These are phyloP conservation scores for Lepidurus apus DNA, from an alignment of 1,140 invertebrate genomes.

Conservation along the genomic window DNA sequence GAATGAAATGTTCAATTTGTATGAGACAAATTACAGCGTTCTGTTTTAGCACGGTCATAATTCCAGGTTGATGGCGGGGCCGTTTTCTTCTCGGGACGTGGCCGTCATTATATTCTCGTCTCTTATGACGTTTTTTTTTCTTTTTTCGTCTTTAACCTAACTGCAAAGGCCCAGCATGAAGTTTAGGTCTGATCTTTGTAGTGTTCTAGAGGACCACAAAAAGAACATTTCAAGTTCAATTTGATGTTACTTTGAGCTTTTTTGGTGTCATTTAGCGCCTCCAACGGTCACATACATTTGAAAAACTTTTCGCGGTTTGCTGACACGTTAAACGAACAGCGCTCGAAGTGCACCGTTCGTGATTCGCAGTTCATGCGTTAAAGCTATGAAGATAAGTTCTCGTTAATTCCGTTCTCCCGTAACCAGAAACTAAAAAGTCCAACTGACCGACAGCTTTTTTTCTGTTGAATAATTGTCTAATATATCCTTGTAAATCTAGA, in stretches of 20 bases:
- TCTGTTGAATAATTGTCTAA: not conserved
- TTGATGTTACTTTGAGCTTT: too few relatives aligned
- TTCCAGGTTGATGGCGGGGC: not conserved
- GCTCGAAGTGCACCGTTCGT: not conserved
- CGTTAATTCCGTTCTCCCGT: not conserved
- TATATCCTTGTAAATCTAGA: not conserved
- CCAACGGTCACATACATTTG: too few relatives aligned
- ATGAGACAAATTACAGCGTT: not conserved
- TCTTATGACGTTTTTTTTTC: too few relatives aligned
- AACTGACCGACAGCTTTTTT: not conserved
- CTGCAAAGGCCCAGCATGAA: too few relatives aligned
- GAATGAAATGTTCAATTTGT: not conserved
- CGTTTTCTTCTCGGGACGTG: not conserved
- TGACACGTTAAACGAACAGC: too few relatives aligned
- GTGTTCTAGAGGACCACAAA: too few relatives aligned
- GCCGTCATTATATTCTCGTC: not conserved
- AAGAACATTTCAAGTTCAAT: too few relatives aligned
- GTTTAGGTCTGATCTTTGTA: too few relatives aligned
- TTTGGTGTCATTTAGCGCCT: too few relatives aligned
- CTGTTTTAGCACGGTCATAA: not conserved
- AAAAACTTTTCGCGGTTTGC: too few relatives aligned
- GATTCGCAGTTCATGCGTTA: not conserved
- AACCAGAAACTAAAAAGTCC: not conserved
- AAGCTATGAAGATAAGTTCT: not conserved
- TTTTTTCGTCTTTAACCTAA: too few relatives aligned